These are phyloP conservation scores for Ruditapes philippinarum DNA, from an alignment of 1,140 invertebrate species.

Conservation along the genomic window DNA sequence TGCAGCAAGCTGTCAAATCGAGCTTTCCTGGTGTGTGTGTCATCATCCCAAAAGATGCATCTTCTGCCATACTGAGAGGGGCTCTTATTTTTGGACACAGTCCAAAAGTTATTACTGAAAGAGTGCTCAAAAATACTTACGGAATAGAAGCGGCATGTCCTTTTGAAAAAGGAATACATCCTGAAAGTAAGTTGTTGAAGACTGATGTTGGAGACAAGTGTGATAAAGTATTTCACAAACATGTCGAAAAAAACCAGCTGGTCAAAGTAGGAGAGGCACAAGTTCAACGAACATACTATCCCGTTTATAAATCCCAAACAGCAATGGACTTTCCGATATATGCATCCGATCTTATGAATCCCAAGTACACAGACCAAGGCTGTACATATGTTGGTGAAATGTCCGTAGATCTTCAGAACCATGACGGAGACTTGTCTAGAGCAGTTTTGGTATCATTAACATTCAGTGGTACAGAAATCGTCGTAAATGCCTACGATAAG, in stretches of 20 bases:
- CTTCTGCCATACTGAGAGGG: background rate
- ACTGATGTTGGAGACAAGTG: background rate
- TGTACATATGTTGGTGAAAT: background rate
- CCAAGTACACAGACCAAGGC: background rate
- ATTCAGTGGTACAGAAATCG: conserved; percentile 45
- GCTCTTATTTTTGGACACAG: conserved; percentile 32
- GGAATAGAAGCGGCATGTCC: background rate
- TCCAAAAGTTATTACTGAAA: conserved; percentile 1
- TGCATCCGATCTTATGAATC: background rate
- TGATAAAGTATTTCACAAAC: background rate
- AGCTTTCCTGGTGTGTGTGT: background rate
- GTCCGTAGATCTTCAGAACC: background rate
- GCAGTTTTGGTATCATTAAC: background rate
- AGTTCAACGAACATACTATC: background rate
- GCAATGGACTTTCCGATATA: background rate
- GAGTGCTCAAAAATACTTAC: conserved; percentile 28
- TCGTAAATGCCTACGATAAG: background rate
- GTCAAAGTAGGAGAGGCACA: background rate
- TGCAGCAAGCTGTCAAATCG: background rate
- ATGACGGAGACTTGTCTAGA: background rate
- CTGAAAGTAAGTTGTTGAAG: background rate
- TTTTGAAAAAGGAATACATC: background rate
- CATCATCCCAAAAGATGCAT: background rate
- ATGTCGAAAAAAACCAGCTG: background rate
- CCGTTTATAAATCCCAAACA: background rate